A percentile compares a stretch with the other conserved stretches of the same genome.
Evolutionary conservation across 2,888 invertebrate genomes (phyloP).

Genomic region (Artemia sp.): DNA sequence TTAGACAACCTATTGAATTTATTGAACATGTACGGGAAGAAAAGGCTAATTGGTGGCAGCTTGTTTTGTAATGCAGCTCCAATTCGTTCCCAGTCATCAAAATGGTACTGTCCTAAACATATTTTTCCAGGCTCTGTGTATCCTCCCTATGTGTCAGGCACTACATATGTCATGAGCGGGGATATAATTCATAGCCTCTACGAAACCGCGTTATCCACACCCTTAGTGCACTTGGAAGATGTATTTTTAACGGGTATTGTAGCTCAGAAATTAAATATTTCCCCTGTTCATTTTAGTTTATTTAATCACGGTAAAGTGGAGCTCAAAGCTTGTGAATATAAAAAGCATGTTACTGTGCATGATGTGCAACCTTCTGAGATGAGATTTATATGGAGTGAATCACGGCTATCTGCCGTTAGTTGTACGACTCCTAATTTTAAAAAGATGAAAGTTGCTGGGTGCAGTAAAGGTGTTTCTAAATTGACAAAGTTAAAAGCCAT

Average conservation of each 20-base stretch:
- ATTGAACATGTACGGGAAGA: slow-evolving; percentile 24
- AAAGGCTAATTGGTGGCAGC: slow-evolving; percentile 46
- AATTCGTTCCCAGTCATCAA: slow-evolving; percentile 50
- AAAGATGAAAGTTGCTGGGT: neutral
- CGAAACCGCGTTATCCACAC: slow-evolving; percentile 42
- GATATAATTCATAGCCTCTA: slow-evolving; percentile 48
- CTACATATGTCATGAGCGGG: slow-evolving; percentile 55
- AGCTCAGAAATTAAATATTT: slow-evolving; percentile 24
- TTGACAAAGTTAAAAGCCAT: no score
- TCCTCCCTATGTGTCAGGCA: slow-evolving; percentile 64
- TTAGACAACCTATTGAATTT: slow-evolving; percentile 43
- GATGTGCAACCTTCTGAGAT: slow-evolving; percentile 27
- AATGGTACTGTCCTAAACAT: slow-evolving; percentile 59
- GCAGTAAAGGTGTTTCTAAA: neutral
- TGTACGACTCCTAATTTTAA: slow-evolving; percentile 13
- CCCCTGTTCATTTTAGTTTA: slow-evolving; percentile 20
- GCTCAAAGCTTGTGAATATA: slow-evolving; percentile 27
- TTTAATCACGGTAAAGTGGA: slow-evolving; percentile 27
- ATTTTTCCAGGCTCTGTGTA: slow-evolving; percentile 53
- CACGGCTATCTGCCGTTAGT: slow-evolving; percentile 21
- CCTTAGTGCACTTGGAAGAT: slow-evolving; percentile 44
- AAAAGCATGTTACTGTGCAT: slow-evolving; percentile 27
- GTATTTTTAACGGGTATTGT: slow-evolving; percentile 30
- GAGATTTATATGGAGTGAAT: slow-evolving; percentile 26
- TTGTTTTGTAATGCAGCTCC: slow-evolving; percentile 62